phyloP scores from a whole-genome alignment of 2,797 vertebrate species.

The Falco columbarius region DNA sequence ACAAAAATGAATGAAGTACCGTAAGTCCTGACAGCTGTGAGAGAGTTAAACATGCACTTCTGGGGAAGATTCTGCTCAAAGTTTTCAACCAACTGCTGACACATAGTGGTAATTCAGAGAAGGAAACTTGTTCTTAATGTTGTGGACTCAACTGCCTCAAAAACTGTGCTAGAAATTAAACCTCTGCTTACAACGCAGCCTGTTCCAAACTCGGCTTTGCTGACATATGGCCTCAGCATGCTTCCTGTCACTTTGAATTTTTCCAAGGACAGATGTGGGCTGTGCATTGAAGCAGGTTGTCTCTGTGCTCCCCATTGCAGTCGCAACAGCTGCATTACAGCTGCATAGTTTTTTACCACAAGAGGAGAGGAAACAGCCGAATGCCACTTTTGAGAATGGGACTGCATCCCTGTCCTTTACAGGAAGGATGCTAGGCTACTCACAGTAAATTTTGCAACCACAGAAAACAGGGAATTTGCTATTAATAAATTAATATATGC shows the following conservation, averaged over 20 bases:
- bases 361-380: background rate
- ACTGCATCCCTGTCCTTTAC: background rate
- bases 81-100: background rate
- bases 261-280: background rate
- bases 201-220: background rate
- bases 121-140: background rate
- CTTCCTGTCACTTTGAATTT: background rate
- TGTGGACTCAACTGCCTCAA: background rate
- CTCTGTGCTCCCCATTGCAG: background rate
- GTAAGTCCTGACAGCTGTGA: background rate
- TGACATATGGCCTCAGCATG: background rate
- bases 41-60: background rate
- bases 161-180: background rate
- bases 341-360: background rate
- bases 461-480: background rate
- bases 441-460: background rate
- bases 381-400: background rate
- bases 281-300: background rate
- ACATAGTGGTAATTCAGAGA: background rate
- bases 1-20: background rate
- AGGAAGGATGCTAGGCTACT: background rate
- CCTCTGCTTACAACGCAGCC: background rate
- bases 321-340: background rate
- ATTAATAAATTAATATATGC: background rate
- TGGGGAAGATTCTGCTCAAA: background rate